phyloP scores from a whole-genome alignment of 2,888 invertebrate species.

The Drosophila mercatorum region DNA sequence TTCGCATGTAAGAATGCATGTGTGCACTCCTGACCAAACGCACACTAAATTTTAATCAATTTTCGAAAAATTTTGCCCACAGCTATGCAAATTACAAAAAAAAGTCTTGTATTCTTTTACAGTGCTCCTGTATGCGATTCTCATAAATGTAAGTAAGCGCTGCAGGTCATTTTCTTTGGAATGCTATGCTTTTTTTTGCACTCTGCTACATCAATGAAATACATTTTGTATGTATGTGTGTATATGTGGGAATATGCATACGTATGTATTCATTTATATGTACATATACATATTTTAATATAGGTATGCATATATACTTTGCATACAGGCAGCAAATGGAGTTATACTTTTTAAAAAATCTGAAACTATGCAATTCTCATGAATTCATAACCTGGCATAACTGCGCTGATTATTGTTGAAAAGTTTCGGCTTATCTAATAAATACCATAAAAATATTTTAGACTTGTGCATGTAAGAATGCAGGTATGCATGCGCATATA shows the following conservation, averaged over 20 bases:
- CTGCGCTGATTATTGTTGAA: background rate
- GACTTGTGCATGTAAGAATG: background rate
- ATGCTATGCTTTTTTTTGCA: background rate
- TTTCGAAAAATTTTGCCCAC: background rate
- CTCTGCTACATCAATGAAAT: background rate
- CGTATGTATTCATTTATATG: background rate
- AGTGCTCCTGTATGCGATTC: background rate
- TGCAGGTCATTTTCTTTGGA: background rate
- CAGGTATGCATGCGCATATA: background rate
- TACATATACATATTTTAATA: background rate
- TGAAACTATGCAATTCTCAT: background rate
- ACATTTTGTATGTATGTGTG: background rate
- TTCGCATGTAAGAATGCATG: background rate
- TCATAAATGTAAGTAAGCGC: background rate
- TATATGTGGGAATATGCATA: background rate
- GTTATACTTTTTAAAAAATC: background rate
- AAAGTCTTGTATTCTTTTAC: background rate
- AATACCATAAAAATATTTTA: background rate
- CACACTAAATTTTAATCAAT: slow-evolving; percentile 4
- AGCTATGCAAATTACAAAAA: background rate
- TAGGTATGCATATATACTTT: background rate
- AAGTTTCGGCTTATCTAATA: too few species aligned
- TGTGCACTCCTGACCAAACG: background rate
- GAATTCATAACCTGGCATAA: background rate
- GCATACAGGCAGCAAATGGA: too few species aligned